Evolutionary conservation across 2,113 vertebrate genomes (phyloP).

Genomic region (Potamarius usumacintae): DNA sequence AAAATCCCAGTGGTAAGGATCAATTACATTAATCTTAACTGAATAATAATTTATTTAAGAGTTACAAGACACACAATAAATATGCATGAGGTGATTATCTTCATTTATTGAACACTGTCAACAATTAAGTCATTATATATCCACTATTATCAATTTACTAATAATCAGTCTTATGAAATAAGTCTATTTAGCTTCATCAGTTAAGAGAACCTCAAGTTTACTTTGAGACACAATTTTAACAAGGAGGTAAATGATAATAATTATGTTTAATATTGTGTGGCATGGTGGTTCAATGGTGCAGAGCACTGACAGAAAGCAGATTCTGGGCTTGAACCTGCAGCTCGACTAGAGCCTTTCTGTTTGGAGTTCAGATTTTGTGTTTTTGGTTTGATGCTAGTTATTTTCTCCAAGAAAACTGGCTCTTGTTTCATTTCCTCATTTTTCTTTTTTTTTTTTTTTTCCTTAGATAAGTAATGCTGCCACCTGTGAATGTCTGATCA

Average conservation of each 20-base stretch:
- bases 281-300: no score
- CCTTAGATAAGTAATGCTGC: constrained; percentile 71
- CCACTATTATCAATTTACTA: not conserved
- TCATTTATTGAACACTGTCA: not conserved
- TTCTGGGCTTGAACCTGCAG: no score
- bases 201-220: not conserved
- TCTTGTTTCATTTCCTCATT: not conserved
- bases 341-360: no score
- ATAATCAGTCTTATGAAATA: not conserved
- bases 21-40: not conserved
- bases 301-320: no score
- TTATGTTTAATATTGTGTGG: not conserved
- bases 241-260: not conserved
- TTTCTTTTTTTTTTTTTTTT: not conserved
- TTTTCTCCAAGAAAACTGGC: no score
- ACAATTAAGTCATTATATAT: not conserved
- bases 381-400: no score
- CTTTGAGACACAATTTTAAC: not conserved
- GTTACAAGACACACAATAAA: not conserved
- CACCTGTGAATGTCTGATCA: constrained; percentile 72
- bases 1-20: constrained; percentile 71
- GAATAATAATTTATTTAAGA: not conserved
- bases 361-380: no score
- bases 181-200: not conserved
- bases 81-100: not conserved